Evolutionary conservation across 2,797 vertebrate species (phyloP), one percentile per base, ranked within the genome.

Genomic region (Sebastes cheni): DNA sequence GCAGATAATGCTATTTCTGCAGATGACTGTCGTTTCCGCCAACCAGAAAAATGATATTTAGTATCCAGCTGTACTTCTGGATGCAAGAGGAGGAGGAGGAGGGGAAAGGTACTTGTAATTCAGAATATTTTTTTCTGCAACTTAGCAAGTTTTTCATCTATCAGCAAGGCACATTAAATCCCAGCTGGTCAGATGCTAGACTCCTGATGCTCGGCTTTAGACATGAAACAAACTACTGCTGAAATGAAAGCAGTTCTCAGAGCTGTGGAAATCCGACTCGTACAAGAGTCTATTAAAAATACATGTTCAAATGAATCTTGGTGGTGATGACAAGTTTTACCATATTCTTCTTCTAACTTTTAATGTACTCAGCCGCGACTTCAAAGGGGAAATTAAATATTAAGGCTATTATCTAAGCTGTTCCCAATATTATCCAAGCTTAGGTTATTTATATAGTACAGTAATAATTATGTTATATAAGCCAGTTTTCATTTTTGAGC

Each of bases 301-400:
- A 86, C 88, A 94, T 93, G 91, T 73, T 80, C 68, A 77, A 88
- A 91, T 88, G 88, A 93, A 92, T 93, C 80, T 82, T 83, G 85
- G 86, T 78, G 90, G 84, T 87, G 90, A 92, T 90, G 91, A 91
- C 92, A 93, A 93, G 82, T 92, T 89, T 90, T 84, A 86, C 84
- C 86, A 86, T 88, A 93, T 93, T 92, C 86, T 86, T 91, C 91
- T 88, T 89, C 90, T 66, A 95, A 93, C 90, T 94, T 92, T 87
- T 90, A 89, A 92, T 88, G 84, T 90, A 86, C 81, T 81, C 83
- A 68, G 86, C 86, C 75, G 18, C 16, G 22, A 84, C 91, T 94
- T 93, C 92, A 95, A 94, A 93, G 85, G 72, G 58, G 72, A 86
- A 89, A 91, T 92, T 86, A 93, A 94, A 94, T 93, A 94, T 93